Evolutionary conservation across 2,888 invertebrate genomes (phyloP), one percentile per base, ranked within the genome.

Genomic region (Seira ritae): DNA sequence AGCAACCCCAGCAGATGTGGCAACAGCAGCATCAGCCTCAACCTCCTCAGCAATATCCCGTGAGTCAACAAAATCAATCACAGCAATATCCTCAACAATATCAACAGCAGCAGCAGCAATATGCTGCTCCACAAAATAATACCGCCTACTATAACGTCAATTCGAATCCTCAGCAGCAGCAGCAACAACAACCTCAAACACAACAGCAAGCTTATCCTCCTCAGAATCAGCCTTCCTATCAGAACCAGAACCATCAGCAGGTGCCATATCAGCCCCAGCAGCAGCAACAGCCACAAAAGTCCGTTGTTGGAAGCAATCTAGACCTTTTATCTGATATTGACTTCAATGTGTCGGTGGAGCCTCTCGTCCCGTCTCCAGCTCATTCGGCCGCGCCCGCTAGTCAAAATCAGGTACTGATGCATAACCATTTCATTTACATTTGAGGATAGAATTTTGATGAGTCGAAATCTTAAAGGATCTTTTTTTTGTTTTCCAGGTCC

Each of bases 281-380:
- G 31, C 23, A 62, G 17, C 23, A 15, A 62, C 24, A 10, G 1
- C 60, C 1, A 15, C 42, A 60, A 66, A 24, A 70, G 42, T 23
- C 70, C 50, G 50, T 66, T 37, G 46, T 60, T 15, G 77, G 66
- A 31, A 83, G 78, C 23, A 85, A 83, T 65, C 15, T 83, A 22
- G 85, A 85, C 24, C 71, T 85, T 6, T 20, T 85, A 6, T 83
- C 85, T 17, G 82, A 79, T 31, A 76, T 85, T 24, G 85, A 85
- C 46, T 80, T 83, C 15, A 76, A 82, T 62, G 82, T 66, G 1
- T 15, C 68, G 2, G 80, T 76, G 4, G 76, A 79, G 19, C 85
- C 85, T 1, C 72, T 85, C 23, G 82, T 80, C 20, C 85, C 85
- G 15, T 60, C 60, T 0, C 73, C 60, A 31, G 37, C 24, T 31